Conservation (phyloP, 2,797 vertebrate species). For the Florisuga fusca region DNA sequence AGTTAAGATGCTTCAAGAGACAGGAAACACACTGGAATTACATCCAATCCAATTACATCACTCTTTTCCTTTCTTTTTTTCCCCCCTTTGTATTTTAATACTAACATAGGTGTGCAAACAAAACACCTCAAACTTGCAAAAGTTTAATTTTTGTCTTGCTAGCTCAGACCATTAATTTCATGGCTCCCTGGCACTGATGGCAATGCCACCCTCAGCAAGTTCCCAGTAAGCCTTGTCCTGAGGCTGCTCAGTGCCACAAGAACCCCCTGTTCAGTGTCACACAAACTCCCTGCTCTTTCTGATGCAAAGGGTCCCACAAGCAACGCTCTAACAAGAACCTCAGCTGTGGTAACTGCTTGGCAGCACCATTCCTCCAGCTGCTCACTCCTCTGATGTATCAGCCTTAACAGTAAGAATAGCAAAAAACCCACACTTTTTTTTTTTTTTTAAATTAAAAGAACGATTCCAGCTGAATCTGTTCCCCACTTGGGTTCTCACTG, state of each 20-base stretch:
- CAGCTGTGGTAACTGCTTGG: background rate
- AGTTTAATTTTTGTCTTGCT: background rate
- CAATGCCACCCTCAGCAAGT: background rate
- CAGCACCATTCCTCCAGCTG: background rate
- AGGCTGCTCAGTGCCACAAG: background rate
- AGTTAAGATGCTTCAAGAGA: background rate
- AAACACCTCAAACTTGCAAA: background rate
- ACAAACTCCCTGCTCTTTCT: background rate
- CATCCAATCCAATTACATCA: background rate
- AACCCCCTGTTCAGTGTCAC: background rate
- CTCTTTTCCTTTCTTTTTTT: background rate
- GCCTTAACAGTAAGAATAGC: background rate
- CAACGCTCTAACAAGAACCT: background rate
- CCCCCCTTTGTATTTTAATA: background rate
- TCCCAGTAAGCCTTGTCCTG: background rate
- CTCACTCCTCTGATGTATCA: background rate
- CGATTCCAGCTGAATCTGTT: background rate
- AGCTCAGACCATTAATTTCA: background rate
- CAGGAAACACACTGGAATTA: background rate
- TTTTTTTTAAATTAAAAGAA: no score
- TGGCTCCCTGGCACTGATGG: rapidly evolving
- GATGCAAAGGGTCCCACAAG: background rate
- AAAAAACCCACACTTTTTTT: background rate
- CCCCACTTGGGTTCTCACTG: background rate
- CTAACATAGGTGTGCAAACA: background rate